phyloP scores from a whole-genome alignment of 2,113 vertebrate genomes.

The Heterotis niloticus region DNA sequence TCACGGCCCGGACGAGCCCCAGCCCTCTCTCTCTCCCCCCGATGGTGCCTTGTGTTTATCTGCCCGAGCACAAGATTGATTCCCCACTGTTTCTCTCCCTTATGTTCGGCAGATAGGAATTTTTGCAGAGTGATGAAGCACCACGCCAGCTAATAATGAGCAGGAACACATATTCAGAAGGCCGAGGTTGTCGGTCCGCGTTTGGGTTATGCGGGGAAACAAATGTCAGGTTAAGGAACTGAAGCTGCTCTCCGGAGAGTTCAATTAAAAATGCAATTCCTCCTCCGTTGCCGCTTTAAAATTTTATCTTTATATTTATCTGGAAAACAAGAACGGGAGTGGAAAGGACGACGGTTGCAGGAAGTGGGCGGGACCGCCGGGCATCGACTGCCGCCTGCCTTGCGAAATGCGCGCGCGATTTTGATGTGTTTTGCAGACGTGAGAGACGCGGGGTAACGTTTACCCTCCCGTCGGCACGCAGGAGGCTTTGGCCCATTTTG shows the following conservation, averaged over 20 bases:
- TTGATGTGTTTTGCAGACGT: too few relatives aligned
- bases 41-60: constrained; percentile 68
- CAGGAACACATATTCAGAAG: constrained; percentile 53
- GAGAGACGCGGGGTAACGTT: too few relatives aligned
- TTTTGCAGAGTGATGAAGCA: constrained; percentile 74
- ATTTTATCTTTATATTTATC: constrained; percentile 43
- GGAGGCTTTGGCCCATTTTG: too few relatives aligned
- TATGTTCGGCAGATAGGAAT: constrained; percentile 80
- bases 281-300: constrained; percentile 41
- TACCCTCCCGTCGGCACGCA: too few relatives aligned
- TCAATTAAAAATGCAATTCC: constrained; percentile 48
- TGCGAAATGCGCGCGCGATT: too few relatives aligned
- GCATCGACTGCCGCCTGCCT: not conserved
- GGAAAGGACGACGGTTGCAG: constrained; percentile 31
- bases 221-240: constrained; percentile 33
- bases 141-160: constrained; percentile 63
- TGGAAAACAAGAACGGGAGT: constrained; percentile 30
- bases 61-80: constrained; percentile 76
- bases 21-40: constrained; percentile 52
- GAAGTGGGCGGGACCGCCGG: not conserved
- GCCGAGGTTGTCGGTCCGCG: constrained; percentile 32
- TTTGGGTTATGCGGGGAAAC: constrained; percentile 35
- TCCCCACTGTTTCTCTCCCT: constrained; percentile 71
- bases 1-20: constrained; percentile 63
- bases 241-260: constrained; percentile 30